Base-by-base conservation (phyloP, 2,113 vertebrate genomes). In the Scolopax mira region DNA sequence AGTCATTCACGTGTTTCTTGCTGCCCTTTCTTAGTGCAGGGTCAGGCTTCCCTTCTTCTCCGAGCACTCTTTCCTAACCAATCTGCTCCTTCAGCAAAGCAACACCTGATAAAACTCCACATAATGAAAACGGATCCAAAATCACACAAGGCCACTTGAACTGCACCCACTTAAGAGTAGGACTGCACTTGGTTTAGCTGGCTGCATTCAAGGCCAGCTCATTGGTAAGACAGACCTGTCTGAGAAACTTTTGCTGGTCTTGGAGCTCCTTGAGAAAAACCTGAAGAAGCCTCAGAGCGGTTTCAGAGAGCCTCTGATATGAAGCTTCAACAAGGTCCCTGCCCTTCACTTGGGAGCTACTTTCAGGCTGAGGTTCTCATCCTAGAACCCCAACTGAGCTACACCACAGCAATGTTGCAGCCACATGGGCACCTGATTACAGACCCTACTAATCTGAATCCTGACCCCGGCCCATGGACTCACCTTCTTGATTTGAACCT, bases 401-500 rank as follows among this genome's bases (percentile, higher is more conserved):
- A 60, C 3, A 5, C 14, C 13, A 62, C 52, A 82, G 57, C n/a
- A 71, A 66, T 57, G 67, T 0, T 51, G 39, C 66, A 75, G 79
- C 44, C 62, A 94, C 49, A 64, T 3, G 7, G 27, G 23, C 6
- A 7, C 33, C 66, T 64, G 62, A 35, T 35, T 58, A 79, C 0
- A 0, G 6, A 57, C 6, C 21, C 10, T 24, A 21, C 24, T 28
- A 75, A 51, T 31, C 30, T 2, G 0, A 88, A 78, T 60, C 35
- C 77, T 55, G 49, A 75, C 25, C 39, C 24, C 37, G 37, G 51
- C 21, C 33, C 72, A 48, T 3, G 6, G 31, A 44, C 61, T 81
- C 66, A 41, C 21, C 27, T 92, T 72, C 41, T 46, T 11, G 24
- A 90, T 49, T 31, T 73, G n/a, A 77, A 58, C 22, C 48, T 2